A percentile compares a stretch with the other conserved stretches of the same genome.
These are phyloP conservation scores for Chaetodon trifasciatus DNA, from an alignment of 2,797 vertebrate species.

Conservation along the genomic window DNA sequence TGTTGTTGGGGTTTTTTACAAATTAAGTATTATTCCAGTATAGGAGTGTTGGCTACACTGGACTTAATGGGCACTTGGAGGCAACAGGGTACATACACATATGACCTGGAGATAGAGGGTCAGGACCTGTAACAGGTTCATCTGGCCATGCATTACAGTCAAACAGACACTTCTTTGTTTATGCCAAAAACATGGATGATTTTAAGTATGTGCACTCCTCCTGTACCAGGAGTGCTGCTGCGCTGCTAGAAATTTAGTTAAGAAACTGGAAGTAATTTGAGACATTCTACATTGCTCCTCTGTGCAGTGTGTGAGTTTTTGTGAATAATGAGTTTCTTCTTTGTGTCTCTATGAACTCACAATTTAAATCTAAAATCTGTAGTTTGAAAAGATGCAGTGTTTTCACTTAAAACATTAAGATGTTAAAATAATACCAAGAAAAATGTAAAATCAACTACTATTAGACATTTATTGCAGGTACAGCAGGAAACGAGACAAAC, in stretches of 20 bases:
- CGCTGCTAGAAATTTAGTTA: neutral
- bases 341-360: neutral
- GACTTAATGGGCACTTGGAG: neutral
- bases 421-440: neutral
- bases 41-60: neutral
- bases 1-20: too few species aligned
- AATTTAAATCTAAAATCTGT: too few species aligned
- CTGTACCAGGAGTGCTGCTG: too few species aligned
- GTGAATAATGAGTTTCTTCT: too few species aligned
- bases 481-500: neutral
- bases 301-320: too few species aligned
- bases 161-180: neutral
- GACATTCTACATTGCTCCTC: too few species aligned
- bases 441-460: neutral
- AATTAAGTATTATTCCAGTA: neutral
- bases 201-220: neutral
- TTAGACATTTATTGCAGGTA: neutral
- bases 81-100: neutral
- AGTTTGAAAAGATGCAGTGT: neutral
- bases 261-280: neutral
- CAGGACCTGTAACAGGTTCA: neutral
- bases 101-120: too few species aligned
- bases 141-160: neutral
- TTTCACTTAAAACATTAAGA: neutral
- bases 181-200: neutral